Conservation (phyloP, 2,888 invertebrate species). For the Nymphalis urticae region DNA sequence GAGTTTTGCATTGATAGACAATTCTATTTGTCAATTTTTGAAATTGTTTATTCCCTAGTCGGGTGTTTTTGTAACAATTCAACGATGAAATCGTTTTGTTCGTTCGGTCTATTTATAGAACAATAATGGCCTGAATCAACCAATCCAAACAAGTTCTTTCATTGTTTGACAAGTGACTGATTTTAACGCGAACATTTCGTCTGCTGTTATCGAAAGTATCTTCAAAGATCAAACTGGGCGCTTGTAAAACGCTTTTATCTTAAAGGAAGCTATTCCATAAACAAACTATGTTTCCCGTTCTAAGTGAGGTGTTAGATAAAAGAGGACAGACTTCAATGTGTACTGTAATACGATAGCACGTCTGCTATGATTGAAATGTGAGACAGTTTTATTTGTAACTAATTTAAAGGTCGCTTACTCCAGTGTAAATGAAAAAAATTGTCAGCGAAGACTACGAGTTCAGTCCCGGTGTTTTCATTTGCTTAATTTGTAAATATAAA, state of each 20-base stretch:
- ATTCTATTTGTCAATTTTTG: background rate
- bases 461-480: too few species aligned
- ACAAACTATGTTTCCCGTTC: conserved; percentile 34
- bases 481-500: too few species aligned
- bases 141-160: conserved; percentile 6
- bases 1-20: too few species aligned
- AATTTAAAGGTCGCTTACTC: too few species aligned
- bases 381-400: too few species aligned
- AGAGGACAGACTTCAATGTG: conserved; percentile 19
- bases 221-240: conserved; percentile 7
- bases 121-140: background rate
- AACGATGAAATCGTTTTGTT: background rate
- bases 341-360: background rate
- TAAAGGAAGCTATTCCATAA: conserved; percentile 32
- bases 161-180: conserved; percentile 15
- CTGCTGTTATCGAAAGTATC: conserved; percentile 16
- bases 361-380: conserved; percentile 3
- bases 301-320: conserved; percentile 28
- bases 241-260: conserved; percentile 36
- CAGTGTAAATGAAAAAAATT: too few species aligned
- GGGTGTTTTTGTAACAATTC: background rate
- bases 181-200: conserved; percentile 16
- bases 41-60: background rate
- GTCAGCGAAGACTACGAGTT: too few species aligned
- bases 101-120: conserved; percentile 1